Evolutionary conservation across 23 tunicate genomes (phyloP), one percentile per base, ranked within the genome.

Genomic region (Ciona savignyi): DNA sequence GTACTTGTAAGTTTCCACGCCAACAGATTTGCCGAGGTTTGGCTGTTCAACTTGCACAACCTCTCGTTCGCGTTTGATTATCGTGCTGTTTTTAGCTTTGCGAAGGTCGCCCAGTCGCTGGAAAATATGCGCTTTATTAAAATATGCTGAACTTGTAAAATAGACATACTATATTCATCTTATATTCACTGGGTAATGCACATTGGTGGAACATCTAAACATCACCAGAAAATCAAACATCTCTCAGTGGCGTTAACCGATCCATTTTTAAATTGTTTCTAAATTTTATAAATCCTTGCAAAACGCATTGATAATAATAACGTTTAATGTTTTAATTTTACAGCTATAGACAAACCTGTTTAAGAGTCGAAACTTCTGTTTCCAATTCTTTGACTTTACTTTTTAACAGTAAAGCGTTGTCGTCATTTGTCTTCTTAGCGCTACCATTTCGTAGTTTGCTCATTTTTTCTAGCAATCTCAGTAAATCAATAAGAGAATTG

Each of bases 51-150:
- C 97, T 70, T 91, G 86, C 1, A 91, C 60, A 34, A 91, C 80
- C 71, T 91, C 97, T 32, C 97, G 72, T 77, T 91, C 97, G 27
- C 97, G 79, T 80, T 91, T 91, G n/a, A 85, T 19, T 1, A 91
- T 67, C 29, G 81, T 78, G 75, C 79, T 91, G 70, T 80, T 91
- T 71, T 91, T 91, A 51, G 97, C 97, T 77, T 84, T 91, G 25
- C 97, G 72, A 25, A 91, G 77, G 30, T 85, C 97, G 24, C 71
- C 87, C 23, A 91, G 62, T 76, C 96, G 77, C 89, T 89, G 65
- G 60, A 82, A 76, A 22, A n/a, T 42, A 42, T 42, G 15, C 15
- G 15, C 15, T 42, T 42, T 42, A 42, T 42, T 6, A 6, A 42
- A 42, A 6, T 15, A 42, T 42, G 56, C 56, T 42, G 9, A 42